Evolutionary conservation across 2,888 invertebrate genomes (phyloP).

Genomic region (Gerosis bhagava): DNA sequence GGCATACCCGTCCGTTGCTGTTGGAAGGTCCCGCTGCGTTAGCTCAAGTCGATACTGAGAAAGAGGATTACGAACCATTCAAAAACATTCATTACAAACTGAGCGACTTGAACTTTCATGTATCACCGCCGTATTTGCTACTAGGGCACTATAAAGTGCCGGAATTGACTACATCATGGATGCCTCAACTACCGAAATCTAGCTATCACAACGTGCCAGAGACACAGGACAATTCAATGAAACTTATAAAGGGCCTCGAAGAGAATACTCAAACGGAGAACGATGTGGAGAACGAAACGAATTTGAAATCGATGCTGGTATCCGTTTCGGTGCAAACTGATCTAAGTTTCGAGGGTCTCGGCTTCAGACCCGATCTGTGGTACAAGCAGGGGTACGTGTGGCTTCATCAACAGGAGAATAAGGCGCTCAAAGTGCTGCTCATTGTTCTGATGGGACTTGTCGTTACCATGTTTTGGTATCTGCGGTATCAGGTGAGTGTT

Average conservation of each 20-base stretch:
- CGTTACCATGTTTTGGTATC: conserved; percentile 89
- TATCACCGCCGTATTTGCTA: conserved; percentile 71
- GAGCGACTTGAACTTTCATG: conserved; percentile 65
- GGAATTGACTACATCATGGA: conserved; percentile 77
- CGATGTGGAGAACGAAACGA: conserved; percentile 69
- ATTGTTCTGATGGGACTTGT: conserved; percentile 86
- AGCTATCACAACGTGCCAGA: conserved; percentile 55
- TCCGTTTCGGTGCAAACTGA: conserved; percentile 84
- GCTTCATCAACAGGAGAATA: conserved; percentile 90
- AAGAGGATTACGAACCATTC: conserved; percentile 70
- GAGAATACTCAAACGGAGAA: conserved; percentile 56
- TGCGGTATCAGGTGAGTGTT: conserved; percentile 85
- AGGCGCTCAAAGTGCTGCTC: conserved; percentile 86
- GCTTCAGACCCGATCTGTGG: conserved; percentile 63
- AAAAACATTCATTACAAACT: conserved; percentile 74
- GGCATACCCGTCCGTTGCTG: conserved; percentile 86
- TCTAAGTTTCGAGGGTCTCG: conserved; percentile 68
- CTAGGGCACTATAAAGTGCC: conserved; percentile 89
- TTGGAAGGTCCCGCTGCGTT: conserved; percentile 86
- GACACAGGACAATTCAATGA: conserved; percentile 48
- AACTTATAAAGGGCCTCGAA: conserved; percentile 68
- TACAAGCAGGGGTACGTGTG: conserved; percentile 78
- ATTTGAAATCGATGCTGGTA: conserved; percentile 63
- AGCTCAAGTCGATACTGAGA: conserved; percentile 44
- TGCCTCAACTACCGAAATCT: conserved; percentile 62